Percentiles rank a stretch among this genome's conserved stretches.
Evolutionary conservation across 2,888 invertebrate species (phyloP).

Genomic region (Hirtodrosophila alboralis): DNA sequence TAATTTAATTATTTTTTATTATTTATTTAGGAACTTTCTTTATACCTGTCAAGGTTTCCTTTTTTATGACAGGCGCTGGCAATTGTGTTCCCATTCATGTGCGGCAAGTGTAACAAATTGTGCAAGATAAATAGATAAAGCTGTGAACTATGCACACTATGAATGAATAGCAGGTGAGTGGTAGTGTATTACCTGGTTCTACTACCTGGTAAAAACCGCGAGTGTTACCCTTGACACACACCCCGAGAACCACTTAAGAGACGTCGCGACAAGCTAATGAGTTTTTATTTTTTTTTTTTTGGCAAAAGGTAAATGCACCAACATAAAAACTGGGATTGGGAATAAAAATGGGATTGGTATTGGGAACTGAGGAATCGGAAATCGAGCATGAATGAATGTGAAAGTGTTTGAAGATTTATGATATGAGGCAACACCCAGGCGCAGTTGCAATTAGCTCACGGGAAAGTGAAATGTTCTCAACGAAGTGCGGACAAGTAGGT

Average conservation of each 20-base stretch:
- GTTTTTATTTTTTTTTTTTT: too few relatives aligned
- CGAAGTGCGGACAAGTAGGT: slow-evolving; percentile 71
- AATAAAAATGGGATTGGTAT: slow-evolving; percentile 11
- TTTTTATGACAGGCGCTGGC: slow-evolving; percentile 36
- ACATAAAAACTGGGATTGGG: slow-evolving; percentile 5
- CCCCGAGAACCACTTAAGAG: slow-evolving; percentile 58
- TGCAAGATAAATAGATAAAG: slow-evolving; percentile 33
- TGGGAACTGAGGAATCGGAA: slow-evolving; percentile 6
- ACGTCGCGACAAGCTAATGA: slow-evolving; percentile 75
- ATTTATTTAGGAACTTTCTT: slow-evolving; percentile 2
- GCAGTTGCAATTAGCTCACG: slow-evolving; percentile 66
- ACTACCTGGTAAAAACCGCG: slow-evolving; percentile 29
- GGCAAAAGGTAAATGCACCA: slow-evolving; percentile 38
- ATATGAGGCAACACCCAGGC: slow-evolving; percentile 62
- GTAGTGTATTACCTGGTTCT: slow-evolving; percentile 39
- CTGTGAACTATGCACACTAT: slow-evolving; percentile 24
- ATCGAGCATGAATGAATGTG: slow-evolving; percentile 65
- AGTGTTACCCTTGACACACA: slow-evolving; percentile 25
- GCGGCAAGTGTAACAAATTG: slow-evolving; percentile 69
- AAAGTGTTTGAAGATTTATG: slow-evolving; percentile 76
- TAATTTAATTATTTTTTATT: slow-evolving; percentile 1
- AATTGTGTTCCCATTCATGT: slow-evolving; percentile 10
- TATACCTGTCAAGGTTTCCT: not conserved
- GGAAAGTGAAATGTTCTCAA: slow-evolving; percentile 76
- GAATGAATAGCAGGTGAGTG: slow-evolving; percentile 56